These are phyloP conservation scores for Eurystomus gularis DNA, from an alignment of 2,113 vertebrate species.

Conservation along the genomic window DNA sequence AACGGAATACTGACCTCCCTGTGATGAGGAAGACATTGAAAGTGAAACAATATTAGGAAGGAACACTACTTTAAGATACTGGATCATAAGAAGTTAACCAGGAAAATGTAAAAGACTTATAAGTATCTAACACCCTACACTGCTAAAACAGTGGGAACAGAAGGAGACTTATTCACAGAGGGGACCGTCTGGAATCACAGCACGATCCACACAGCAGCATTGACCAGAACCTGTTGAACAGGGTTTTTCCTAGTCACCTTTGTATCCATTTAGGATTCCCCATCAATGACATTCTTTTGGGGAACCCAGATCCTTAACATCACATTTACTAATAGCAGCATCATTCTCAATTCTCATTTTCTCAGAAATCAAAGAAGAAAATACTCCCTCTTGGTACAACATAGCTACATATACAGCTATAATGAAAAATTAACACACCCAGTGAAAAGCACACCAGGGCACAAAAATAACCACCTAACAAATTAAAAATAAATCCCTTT, in stretches of 20 bases:
- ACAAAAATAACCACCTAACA: background rate
- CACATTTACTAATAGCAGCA: background rate
- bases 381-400: background rate
- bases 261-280: background rate
- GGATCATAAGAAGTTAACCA: background rate
- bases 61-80: background rate
- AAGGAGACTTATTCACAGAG: background rate
- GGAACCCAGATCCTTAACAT: background rate
- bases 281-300: background rate
- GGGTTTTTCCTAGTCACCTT: background rate
- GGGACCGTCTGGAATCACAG: background rate
- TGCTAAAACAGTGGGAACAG: background rate
- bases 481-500: slow-evolving; percentile 15
- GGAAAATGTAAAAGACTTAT: background rate
- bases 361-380: slow-evolving; percentile 25
- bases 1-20: background rate
- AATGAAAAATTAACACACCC: slow-evolving; percentile 32
- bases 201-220: background rate
- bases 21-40: background rate
- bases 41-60: background rate
- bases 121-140: background rate
- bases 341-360: background rate
- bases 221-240: background rate
- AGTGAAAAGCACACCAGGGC: background rate
- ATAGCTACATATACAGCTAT: background rate